Base-by-base conservation (phyloP, 2,888 invertebrate species). In the Abrostola triplasia region DNA sequence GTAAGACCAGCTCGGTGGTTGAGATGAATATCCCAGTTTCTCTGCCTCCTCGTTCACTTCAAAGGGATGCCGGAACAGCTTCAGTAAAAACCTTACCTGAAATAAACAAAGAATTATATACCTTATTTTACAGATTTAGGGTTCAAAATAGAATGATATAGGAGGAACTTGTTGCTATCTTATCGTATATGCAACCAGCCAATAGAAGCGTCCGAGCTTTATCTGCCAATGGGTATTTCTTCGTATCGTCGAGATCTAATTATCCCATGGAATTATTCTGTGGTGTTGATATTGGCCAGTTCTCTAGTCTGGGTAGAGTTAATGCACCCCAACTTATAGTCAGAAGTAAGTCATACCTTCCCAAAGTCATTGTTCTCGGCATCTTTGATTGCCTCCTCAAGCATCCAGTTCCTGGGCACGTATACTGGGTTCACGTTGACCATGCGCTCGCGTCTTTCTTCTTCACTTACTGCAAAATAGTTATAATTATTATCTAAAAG, bases 381-480 rank as follows among this genome's bases (percentile, higher is more conserved):
- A 51, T 95, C 95, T 40, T 90, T 89, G 59, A 96, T 96, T 1
- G 96, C 96, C 60, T 95, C 94, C 81, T 96, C 96, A 40, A 96
- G 90, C 58, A 96, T 95, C 95, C 96, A 96, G 83, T 96, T 96
- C 35, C 96, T 87, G n/a, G 96, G 92, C 9, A 96, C 92, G 79
- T 96, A 96, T 40, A 95, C 79, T 0, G 95, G 95, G 76, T 95
- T 95, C 9, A 90, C 90, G 11, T 70, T 69, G 0, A 73, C 12
- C 95, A 95, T 95, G 48, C 90, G 85, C 8, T 58, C 58, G 11
- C 84, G 85, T 6, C 95, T 88, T 0, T 80, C 83, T 0, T 87
- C 86, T 49, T 90, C 90, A 1, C 38, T 77, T 36, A 90, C 93
- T 92, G 79, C 13, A 44, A 61, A 35, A 44, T 6, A 5, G 36